Evolutionary conservation across 2,888 invertebrate genomes (phyloP).

Genomic region (Serrognathus titanus): DNA sequence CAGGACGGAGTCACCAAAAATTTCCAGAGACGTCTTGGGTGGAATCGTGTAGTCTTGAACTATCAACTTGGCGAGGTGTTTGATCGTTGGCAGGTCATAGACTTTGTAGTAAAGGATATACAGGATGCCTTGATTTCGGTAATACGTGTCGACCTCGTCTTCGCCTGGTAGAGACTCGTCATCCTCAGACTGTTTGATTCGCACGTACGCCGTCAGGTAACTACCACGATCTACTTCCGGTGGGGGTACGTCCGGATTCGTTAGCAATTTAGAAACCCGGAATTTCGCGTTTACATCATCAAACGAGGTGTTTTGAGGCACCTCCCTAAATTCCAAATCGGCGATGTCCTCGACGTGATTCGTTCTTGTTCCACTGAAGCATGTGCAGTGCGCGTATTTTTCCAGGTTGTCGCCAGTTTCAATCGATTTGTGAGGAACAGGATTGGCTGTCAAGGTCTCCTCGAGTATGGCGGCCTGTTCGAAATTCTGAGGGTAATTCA

Average conservation of each 20-base stretch:
- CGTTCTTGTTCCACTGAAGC: background rate
- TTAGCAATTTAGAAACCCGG: slow-evolving; percentile 53
- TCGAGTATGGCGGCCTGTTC: slow-evolving; percentile 60
- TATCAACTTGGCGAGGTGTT: slow-evolving; percentile 46
- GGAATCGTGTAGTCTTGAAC: slow-evolving; percentile 45
- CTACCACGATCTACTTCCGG: slow-evolving; percentile 50
- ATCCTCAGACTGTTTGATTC: slow-evolving; percentile 46
- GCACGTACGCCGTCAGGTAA: slow-evolving; percentile 58
- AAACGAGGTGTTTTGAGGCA: slow-evolving; percentile 13
- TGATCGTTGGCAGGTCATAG: slow-evolving; percentile 55
- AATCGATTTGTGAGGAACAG: slow-evolving; percentile 45
- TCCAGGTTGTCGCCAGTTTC: slow-evolving; percentile 17
- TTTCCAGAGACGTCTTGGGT: slow-evolving; percentile 42
- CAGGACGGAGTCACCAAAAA: slow-evolving; percentile 44
- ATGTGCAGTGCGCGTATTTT: too few species aligned
- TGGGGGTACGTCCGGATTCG: slow-evolving; percentile 46
- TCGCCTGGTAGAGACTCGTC: slow-evolving; percentile 32
- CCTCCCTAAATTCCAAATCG: slow-evolving; percentile 25
- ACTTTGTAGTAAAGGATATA: slow-evolving; percentile 58
- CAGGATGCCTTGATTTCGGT: slow-evolving; percentile 56
- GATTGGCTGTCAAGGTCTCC: slow-evolving; percentile 55
- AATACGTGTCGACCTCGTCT: slow-evolving; percentile 51
- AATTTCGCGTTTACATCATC: slow-evolving; percentile 47
- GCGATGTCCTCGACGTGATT: slow-evolving; percentile 28
- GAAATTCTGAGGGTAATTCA: slow-evolving; percentile 61